Conservation (phyloP, 2,797 vertebrate genomes). For the Apogon hyalosoma region DNA sequence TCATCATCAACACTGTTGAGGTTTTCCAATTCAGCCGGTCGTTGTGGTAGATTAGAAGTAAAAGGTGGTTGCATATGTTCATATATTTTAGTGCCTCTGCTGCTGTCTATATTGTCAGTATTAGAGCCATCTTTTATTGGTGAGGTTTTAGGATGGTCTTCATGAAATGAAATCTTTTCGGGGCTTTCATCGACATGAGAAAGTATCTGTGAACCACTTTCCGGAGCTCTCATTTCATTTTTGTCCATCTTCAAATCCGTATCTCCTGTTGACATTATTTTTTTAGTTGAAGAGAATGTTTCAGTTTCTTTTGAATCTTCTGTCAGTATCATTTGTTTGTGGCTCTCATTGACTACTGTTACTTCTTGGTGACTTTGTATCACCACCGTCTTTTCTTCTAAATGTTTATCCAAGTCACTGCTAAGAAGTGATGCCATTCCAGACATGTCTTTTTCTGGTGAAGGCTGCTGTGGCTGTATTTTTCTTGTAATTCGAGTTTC, state of each 20-base stretch:
- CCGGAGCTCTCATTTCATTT: constrained; percentile 11
- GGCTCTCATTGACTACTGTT: constrained; percentile 31
- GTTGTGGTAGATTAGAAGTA: constrained; percentile 78
- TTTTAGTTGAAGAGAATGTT: constrained; percentile 12
- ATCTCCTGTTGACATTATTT: constrained; percentile 23
- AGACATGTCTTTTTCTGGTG: constrained; percentile 39
- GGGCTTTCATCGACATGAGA: constrained; percentile 24
- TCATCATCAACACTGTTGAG: constrained; percentile 85
- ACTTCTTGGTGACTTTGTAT: neutral
- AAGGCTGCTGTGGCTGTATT: constrained; percentile 2
- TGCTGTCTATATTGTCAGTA: constrained; percentile 21
- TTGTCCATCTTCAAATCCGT: neutral
- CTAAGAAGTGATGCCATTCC: constrained; percentile 61
- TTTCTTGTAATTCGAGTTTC: constrained; percentile 31
- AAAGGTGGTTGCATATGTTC: constrained; percentile 60
- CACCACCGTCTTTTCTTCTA: constrained; percentile 31
- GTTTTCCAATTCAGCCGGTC: constrained; percentile 83
- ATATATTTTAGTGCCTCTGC: constrained; percentile 3
- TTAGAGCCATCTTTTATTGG: constrained; percentile 1
- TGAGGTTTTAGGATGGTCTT: constrained; percentile 23
- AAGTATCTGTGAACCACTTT: constrained; percentile 24
- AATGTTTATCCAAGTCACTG: constrained; percentile 50
- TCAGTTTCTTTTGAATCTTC: constrained; percentile 37
- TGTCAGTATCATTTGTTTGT: constrained; percentile 36
- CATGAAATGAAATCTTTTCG: constrained; percentile 24